phyloP scores from a whole-genome alignment of 2,797 vertebrate genomes.

The Enteromius mattozi region DNA sequence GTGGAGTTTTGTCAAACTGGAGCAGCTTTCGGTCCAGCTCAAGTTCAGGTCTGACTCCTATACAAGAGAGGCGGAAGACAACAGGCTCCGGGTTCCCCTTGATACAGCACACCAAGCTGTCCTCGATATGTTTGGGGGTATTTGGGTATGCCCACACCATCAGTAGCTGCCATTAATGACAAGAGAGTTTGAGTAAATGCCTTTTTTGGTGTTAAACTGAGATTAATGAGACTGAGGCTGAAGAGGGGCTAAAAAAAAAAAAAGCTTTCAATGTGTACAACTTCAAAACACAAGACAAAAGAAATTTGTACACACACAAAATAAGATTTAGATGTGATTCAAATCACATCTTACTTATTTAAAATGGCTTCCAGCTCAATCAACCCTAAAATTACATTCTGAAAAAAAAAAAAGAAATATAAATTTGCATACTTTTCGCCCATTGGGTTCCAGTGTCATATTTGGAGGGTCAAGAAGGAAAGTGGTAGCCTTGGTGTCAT shows the following conservation, averaged over 20 bases:
- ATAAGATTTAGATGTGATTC: not conserved
- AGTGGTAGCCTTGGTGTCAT: constrained; percentile 80
- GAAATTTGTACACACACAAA: not conserved
- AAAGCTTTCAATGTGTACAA: not conserved
- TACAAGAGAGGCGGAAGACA: constrained; percentile 82
- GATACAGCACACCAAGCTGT: constrained; percentile 82
- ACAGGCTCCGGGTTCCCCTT: constrained; percentile 84
- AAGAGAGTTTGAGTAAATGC: not conserved
- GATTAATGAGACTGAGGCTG: not conserved
- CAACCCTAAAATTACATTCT: not conserved
- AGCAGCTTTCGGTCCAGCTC: constrained; percentile 82
- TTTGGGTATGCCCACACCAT: constrained; percentile 88
- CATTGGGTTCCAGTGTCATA: constrained; percentile 81
- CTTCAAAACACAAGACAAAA: not conserved
- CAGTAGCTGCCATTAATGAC: constrained; percentile 75
- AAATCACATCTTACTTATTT: not conserved
- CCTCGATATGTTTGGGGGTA: constrained; percentile 78
- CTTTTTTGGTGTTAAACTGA: not conserved
- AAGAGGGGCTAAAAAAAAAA: not conserved
- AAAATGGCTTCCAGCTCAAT: not conserved
- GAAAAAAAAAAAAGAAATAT: not conserved
- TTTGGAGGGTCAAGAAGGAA: constrained; percentile 84
- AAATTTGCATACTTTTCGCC: constrained; percentile 80
- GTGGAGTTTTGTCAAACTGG: constrained; percentile 82
- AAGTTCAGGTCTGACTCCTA: constrained; percentile 83